phyloP scores from a whole-genome alignment of 1,140 invertebrate genomes.

The Oreohelix idahoensis region DNA sequence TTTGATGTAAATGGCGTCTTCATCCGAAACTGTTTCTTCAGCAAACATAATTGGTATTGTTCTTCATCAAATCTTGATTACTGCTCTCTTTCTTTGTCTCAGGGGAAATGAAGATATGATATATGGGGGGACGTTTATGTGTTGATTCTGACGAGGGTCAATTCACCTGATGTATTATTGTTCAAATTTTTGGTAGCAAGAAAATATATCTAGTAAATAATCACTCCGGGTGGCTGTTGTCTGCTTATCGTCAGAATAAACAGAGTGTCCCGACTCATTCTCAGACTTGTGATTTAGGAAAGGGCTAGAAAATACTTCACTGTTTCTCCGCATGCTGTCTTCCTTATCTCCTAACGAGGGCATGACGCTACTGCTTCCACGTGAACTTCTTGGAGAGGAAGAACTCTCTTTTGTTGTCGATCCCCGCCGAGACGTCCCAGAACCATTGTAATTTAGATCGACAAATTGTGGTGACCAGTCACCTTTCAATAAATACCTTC shows the following conservation, averaged over 20 bases:
- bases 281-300: not conserved
- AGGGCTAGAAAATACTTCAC: not conserved
- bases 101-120: too few species aligned
- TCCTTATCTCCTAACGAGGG: not conserved
- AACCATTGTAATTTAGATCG: not conserved
- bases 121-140: too few species aligned
- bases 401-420: not conserved
- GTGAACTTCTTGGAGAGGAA: not conserved
- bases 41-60: too few species aligned
- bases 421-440: not conserved
- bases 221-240: not conserved
- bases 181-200: too few species aligned
- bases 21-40: not conserved
- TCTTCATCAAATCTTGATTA: too few species aligned
- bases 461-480: slow-evolving; percentile 26
- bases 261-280: not conserved
- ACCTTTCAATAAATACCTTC: slow-evolving; percentile 5
- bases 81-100: too few species aligned
- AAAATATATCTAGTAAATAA: not conserved
- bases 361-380: not conserved
- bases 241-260: not conserved
- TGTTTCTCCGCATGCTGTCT: not conserved
- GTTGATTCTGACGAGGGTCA: too few species aligned
- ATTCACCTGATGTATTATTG: too few species aligned
- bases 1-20: not conserved